Base-by-base conservation (phyloP, 2,797 vertebrate species). In the Parambassis ranga region DNA sequence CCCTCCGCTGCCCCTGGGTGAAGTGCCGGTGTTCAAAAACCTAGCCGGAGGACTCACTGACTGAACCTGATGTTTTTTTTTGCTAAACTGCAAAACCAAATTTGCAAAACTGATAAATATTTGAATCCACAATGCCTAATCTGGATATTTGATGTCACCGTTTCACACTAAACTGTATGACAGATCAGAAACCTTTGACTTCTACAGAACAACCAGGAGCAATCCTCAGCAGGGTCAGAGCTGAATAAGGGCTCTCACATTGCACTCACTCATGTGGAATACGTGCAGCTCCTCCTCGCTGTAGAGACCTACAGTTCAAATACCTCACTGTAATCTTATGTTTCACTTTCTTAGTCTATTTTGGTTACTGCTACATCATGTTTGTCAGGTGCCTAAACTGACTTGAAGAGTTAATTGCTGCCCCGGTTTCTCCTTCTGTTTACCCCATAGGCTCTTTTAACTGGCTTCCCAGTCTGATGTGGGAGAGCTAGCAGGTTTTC, bases 1-100 rank as follows among this genome's bases (percentile, higher is more conserved):
- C 82, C 86, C 63, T 78, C 53, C 11, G 46, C 72, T 89, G 82
- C 71, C 78, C 79, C 74, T 77, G 66, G 77, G 48, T 79, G 63
- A 84, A 76, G 75, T 70, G 48, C 66, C 51, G 50, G 60, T 62
- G 71, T 79, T 82, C 78, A 84, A 71, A 80, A 55, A 19, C 58
- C 59, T 56, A 35, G 51, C 63, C 55, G 51, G 59, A 68, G 64
- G 49, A 68, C 52, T 51, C 56, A 65, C 33, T 56, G 33, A 62
- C 35, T 57, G 6, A 57, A 28, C 19, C 10, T 44, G 31, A 22
- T 5, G 35, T n/a, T n/a, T n/a, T n/a, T n/a, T n/a, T n/a, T n/a
- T n/a, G n/a, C n/a, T n/a, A n/a, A n/a, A 6, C 13, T 31, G 4
- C 19, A 11, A 43, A 13, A 14, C 23, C 26, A n/a, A 11, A 47